Conservation (phyloP, 2,797 vertebrate genomes). For the Parauchenoglanis ngamensis region DNA sequence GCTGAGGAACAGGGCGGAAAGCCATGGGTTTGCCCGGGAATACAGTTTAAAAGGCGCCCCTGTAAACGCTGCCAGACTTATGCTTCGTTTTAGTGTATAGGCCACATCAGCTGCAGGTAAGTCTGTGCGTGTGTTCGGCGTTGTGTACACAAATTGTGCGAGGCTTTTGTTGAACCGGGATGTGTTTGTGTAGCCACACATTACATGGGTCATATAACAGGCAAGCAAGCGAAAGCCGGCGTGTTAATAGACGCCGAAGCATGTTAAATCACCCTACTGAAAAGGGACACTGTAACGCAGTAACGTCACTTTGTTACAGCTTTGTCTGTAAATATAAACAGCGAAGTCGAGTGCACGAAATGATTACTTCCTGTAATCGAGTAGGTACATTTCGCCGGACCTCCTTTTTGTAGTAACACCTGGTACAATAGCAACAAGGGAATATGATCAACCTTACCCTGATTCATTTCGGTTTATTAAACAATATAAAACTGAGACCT, state of each 20-base stretch:
- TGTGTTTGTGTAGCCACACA: conserved; percentile 33
- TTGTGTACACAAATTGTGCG: neutral
- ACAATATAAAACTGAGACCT: neutral
- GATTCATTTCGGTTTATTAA: neutral
- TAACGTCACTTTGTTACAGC: neutral
- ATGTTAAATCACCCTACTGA: neutral
- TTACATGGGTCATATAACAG: conserved; percentile 17
- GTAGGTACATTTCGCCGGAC: neutral
- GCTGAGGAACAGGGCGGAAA: conserved; percentile 48
- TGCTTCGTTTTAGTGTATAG: conserved; percentile 30
- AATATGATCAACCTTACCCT: neutral
- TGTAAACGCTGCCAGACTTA: conserved; percentile 18
- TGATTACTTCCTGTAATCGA: conserved; percentile 8
- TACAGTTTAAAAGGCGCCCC: conserved; percentile 40
- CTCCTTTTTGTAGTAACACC: neutral
- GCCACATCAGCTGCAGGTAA: conserved; percentile 59
- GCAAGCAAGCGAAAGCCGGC: neutral
- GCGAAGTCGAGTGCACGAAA: neutral
- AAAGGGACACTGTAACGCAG: neutral
- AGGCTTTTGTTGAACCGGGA: conserved; percentile 35
- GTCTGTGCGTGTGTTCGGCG: too few relatives aligned
- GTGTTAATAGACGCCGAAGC: neutral
- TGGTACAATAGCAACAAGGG: neutral
- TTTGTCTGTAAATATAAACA: conserved; percentile 8
- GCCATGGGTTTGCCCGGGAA: conserved; percentile 66